These are phyloP conservation scores for Pocillopora grandis DNA, from an alignment of 92 coral and sea anemone genomes.

Conservation along the genomic window DNA sequence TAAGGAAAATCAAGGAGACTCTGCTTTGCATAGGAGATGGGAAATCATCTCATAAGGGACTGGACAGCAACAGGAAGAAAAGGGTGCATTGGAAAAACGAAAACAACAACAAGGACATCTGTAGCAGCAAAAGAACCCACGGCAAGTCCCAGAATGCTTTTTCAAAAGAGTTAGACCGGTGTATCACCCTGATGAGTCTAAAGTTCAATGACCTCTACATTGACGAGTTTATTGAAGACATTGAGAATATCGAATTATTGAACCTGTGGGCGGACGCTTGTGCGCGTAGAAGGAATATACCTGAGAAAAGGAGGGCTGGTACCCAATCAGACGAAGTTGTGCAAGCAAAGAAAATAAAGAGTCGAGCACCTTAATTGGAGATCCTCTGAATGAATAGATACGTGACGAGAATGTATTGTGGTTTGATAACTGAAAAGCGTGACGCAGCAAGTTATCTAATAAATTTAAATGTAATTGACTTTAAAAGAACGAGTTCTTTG, in stretches of 20 bases:
- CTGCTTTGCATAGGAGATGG: conserved; percentile 6
- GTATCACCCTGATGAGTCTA: neutral
- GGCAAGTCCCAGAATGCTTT: neutral
- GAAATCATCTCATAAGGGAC: neutral
- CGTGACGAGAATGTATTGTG: neutral
- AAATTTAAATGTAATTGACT: too few species aligned
- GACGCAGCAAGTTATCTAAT: neutral
- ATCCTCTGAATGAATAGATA: neutral
- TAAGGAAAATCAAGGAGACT: conserved; percentile 38
- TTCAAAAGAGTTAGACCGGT: neutral
- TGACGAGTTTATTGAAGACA: conserved; percentile 27
- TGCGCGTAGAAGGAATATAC: neutral
- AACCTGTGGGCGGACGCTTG: conserved; percentile 4
- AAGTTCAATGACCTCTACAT: conserved; percentile 12
- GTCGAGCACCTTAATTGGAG: neutral
- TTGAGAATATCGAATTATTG: neutral
- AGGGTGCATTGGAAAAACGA: conserved; percentile 15
- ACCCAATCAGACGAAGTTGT: neutral
- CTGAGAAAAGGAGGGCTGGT: conserved; percentile 10
- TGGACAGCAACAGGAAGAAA: neutral
- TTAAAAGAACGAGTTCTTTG: too few species aligned
- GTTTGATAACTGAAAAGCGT: neutral
- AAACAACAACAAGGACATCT: neutral
- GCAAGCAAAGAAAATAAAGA: neutral
- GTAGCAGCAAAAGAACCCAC: neutral